Evolutionary conservation across 2,888 invertebrate genomes (phyloP).

Genomic region (Cremastobaeus sp.): DNA sequence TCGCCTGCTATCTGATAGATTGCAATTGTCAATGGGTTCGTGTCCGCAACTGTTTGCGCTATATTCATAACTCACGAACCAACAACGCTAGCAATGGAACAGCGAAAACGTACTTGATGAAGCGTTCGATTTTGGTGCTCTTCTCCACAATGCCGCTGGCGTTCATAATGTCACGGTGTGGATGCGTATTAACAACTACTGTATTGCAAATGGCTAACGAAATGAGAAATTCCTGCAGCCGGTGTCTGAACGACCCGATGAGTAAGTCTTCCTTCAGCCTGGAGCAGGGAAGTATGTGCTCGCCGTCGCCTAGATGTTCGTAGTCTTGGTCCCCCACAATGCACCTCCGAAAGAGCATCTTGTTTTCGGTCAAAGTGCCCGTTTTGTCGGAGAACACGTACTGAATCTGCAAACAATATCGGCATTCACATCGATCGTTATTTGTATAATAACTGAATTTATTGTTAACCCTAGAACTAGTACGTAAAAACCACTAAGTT

Average conservation of each 20-base stretch:
- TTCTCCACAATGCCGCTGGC: conserved; percentile 83
- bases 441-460: too few species aligned
- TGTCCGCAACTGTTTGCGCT: too few species aligned
- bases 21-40: too few species aligned
- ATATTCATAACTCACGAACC: too few species aligned
- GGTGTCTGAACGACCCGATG: conserved; percentile 82
- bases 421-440: too few species aligned
- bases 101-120: conserved; percentile 69
- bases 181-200: conserved; percentile 94
- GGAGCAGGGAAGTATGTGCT: conserved; percentile 81
- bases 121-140: conserved; percentile 69
- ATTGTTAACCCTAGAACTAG: too few species aligned
- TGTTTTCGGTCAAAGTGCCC: conserved; percentile 97
- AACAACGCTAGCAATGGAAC: too few species aligned
- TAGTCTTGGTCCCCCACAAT: conserved; percentile 94
- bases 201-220: conserved; percentile 97
- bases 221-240: conserved; percentile 92
- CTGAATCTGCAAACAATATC: conserved; percentile 81
- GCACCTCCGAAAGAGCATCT: conserved; percentile 96
- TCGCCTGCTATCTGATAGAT: too few species aligned
- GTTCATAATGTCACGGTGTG: conserved; percentile 86
- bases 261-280: conserved; percentile 80
- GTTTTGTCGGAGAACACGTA: conserved; percentile 99
- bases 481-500: too few species aligned
- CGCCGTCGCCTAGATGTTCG: conserved; percentile 86